phyloP scores from a whole-genome alignment of 2,888 invertebrate genomes.

The Unio delphinus region DNA sequence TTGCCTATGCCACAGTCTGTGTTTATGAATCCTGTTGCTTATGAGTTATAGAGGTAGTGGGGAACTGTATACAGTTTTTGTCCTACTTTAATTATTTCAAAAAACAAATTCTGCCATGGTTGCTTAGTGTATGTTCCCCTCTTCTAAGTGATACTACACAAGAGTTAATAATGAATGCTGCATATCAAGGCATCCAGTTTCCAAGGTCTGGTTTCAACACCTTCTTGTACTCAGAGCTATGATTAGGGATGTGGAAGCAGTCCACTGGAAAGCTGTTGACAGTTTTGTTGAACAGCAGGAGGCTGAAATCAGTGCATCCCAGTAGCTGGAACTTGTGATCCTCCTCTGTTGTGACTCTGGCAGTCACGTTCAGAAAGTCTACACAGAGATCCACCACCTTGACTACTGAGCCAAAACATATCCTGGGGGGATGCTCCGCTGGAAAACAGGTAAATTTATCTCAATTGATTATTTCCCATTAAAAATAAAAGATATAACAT shows the following conservation, averaged over 20 bases:
- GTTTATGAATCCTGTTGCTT: too few species aligned
- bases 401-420: conserved; percentile 57
- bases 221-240: conserved; percentile 28
- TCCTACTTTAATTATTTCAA: too few species aligned
- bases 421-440: conserved; percentile 59
- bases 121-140: too few species aligned
- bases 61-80: too few species aligned
- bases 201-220: conserved; percentile 8
- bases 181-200: conserved; percentile 37
- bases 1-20: conserved; percentile 15
- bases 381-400: conserved; percentile 59
- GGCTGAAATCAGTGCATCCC: conserved; percentile 55
- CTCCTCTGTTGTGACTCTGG: conserved; percentile 52
- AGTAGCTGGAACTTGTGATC: conserved; percentile 58
- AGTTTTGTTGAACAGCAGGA: conserved; percentile 58
- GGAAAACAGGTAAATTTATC: conserved; percentile 22
- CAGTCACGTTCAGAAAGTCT: conserved; percentile 58
- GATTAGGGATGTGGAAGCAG: conserved; percentile 62
- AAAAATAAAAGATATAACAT: too few species aligned
- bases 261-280: conserved; percentile 59
- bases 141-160: neutral
- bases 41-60: too few species aligned
- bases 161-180: neutral
- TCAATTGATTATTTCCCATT: too few species aligned
- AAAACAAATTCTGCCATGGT: too few species aligned